phyloP scores from a whole-genome alignment of 2,797 vertebrate species.

The Pseudochromis fuscus region DNA sequence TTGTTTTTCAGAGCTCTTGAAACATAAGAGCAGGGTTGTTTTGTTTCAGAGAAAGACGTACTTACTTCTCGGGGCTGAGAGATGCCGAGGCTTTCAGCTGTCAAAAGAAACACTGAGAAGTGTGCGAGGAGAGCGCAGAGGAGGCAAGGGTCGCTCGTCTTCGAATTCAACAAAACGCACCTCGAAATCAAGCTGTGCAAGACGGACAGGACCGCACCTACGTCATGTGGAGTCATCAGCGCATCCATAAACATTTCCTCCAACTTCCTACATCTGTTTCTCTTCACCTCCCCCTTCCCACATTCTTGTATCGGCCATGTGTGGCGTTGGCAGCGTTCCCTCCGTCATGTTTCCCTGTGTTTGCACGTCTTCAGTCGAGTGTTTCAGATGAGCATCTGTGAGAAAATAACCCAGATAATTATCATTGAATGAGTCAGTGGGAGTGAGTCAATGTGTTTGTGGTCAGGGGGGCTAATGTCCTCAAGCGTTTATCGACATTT shows the following conservation, averaged over 20 bases:
- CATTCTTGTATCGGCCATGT: constrained; percentile 5
- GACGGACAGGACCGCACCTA: constrained; percentile 19
- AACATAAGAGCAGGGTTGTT: constrained; percentile 52
- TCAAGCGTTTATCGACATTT: constrained; percentile 47
- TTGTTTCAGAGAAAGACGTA: constrained; percentile 42
- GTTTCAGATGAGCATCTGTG: constrained; percentile 27
- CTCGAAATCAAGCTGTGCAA: constrained; percentile 23
- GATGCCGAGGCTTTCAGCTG: constrained; percentile 55
- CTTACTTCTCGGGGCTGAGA: constrained; percentile 36
- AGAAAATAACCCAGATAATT: constrained; percentile 35
- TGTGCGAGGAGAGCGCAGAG: constrained; percentile 43
- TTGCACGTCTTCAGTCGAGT: neutral
- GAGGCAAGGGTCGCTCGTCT: constrained; percentile 23
- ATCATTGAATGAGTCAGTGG: constrained; percentile 32
- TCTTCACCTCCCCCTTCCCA: neutral
- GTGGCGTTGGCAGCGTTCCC: neutral
- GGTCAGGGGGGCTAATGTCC: constrained; percentile 41
- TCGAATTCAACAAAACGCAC: constrained; percentile 9
- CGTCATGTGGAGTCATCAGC: constrained; percentile 7
- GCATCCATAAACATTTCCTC: constrained; percentile 1
- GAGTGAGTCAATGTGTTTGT: constrained; percentile 44
- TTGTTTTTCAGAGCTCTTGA: constrained; percentile 52
- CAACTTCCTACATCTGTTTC: neutral
- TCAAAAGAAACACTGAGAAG: constrained; percentile 52
- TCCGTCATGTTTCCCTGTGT: neutral